Conservation (phyloP, 2,113 vertebrate species). For the Rhipidura dahli region DNA sequence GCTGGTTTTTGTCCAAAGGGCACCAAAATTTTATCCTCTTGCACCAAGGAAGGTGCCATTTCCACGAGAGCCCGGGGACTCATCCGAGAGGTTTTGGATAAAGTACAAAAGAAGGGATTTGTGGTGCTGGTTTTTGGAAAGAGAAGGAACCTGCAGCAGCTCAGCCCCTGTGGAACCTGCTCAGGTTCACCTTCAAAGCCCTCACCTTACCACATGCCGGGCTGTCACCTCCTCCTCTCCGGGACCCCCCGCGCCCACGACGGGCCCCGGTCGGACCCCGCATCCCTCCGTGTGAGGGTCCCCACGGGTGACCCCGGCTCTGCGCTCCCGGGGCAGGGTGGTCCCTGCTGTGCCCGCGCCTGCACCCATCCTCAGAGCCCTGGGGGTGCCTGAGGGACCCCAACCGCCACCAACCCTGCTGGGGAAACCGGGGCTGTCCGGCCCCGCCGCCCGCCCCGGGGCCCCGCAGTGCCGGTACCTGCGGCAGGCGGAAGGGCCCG, state of each 20-base stretch:
- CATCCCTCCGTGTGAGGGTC: background rate
- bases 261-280: background rate
- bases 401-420: background rate
- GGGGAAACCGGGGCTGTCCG: background rate
- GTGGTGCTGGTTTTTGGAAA: background rate
- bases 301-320: background rate
- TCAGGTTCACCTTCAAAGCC: constrained; percentile 39
- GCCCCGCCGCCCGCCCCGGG: background rate
- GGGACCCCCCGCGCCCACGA: background rate
- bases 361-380: background rate
- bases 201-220: background rate
- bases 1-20: rapidly evolving
- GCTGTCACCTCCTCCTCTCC: background rate
- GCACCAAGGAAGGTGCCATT: background rate
- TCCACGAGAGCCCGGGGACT: background rate
- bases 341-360: background rate
- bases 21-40: rapidly evolving
- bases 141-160: background rate
- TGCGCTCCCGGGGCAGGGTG: background rate
- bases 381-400: no score
- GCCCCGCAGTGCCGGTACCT: constrained; percentile 18
- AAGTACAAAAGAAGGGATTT: background rate
- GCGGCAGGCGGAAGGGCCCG: background rate
- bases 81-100: background rate
- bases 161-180: background rate